Evolutionary conservation across 2,888 invertebrate genomes (phyloP).

Genomic region (Nebria brevicollis): DNA sequence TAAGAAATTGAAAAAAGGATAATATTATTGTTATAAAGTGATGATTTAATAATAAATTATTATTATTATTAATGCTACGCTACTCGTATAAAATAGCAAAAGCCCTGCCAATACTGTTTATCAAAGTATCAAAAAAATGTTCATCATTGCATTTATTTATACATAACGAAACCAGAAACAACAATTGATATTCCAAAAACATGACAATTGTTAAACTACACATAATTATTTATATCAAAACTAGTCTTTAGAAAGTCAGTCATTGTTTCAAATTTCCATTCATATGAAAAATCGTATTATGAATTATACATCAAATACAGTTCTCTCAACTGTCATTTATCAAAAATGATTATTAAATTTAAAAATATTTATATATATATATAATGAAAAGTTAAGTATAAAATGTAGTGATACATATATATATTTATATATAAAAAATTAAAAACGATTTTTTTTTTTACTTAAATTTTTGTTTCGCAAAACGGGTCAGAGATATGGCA

Average conservation of each 20-base stretch:
- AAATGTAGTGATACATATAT: constrained; percentile 22
- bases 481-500: constrained; percentile 43
- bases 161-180: constrained; percentile 32
- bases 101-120: constrained; percentile 51
- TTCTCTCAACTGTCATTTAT: not conserved
- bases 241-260: not conserved
- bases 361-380: not conserved
- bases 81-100: constrained; percentile 52
- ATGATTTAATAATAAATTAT: constrained; percentile 19
- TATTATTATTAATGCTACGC: constrained; percentile 32
- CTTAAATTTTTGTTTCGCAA: constrained; percentile 17
- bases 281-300: not conserved
- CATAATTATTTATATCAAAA: not conserved
- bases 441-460: constrained; percentile 21
- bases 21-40: not conserved
- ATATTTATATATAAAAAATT: constrained; percentile 24
- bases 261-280: not conserved
- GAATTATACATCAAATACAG: not conserved
- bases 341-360: constrained; percentile 1
- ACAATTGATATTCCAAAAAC: constrained; percentile 26
- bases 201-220: not conserved
- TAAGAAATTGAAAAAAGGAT: not conserved
- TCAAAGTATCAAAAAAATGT: constrained; percentile 53
- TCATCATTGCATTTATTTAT: constrained; percentile 36
- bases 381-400: constrained; percentile 31